Percentiles rank a stretch among this genome's conserved stretches.
Conservation (phyloP, 2,113 vertebrate species). For the Agapornis roseicollis region DNA sequence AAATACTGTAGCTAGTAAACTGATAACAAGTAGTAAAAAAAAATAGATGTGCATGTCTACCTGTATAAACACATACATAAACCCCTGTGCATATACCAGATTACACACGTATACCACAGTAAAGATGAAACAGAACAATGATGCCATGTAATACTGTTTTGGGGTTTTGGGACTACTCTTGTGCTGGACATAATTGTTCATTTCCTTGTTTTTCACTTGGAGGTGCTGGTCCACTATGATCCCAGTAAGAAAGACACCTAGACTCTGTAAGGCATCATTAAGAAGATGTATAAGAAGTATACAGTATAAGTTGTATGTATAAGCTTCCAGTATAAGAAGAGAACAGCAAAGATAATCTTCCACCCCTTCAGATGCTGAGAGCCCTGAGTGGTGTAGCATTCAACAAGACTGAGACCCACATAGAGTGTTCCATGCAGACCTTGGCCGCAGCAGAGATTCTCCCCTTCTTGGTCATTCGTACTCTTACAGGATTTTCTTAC, state of each 20-base stretch:
- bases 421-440: not conserved
- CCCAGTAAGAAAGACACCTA: not conserved
- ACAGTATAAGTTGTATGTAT: too few relatives aligned
- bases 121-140: not conserved
- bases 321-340: accelerated
- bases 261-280: not conserved
- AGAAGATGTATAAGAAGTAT: too few relatives aligned
- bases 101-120: not conserved
- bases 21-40: not conserved
- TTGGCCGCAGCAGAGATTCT: not conserved
- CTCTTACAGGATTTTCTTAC: not conserved
- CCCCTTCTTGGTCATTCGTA: not conserved
- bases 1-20: not conserved
- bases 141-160: not conserved
- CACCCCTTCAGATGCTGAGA: not conserved
- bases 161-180: not conserved
- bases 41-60: not conserved
- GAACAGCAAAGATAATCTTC: not conserved
- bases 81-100: accelerated
- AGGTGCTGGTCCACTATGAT: not conserved
- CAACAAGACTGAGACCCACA: accelerated
- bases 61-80: not conserved
- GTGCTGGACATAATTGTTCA: not conserved
- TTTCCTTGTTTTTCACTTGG: not conserved
- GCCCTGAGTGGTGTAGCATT: not conserved